These are phyloP conservation scores for Thaumatotibia leucotreta DNA, from an alignment of 1,140 invertebrate genomes.

Conservation along the genomic window DNA sequence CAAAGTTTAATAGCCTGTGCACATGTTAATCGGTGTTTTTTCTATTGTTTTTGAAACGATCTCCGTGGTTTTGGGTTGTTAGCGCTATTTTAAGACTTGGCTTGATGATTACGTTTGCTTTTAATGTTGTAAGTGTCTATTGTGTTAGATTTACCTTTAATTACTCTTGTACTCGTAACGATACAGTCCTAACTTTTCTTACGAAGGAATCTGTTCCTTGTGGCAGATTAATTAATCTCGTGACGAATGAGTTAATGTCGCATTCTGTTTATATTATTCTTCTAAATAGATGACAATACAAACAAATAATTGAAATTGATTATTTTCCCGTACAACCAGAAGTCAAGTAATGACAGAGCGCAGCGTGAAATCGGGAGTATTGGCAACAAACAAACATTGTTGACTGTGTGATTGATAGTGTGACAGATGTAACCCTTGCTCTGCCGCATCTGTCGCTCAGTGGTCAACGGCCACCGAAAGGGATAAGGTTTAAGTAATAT, in stretches of 20 bases:
- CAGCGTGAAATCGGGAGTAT: conserved; percentile 42
- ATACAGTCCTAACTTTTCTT: not conserved
- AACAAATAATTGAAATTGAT: conserved; percentile 14
- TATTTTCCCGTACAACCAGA: conserved; percentile 10
- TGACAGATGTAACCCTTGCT: conserved; percentile 67
- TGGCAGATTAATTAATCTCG: not conserved
- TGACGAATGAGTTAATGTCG: not conserved
- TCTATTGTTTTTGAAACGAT: not conserved
- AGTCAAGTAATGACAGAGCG: conserved; percentile 35
- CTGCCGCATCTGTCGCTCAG: conserved; percentile 51
- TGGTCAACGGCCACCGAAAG: conserved; percentile 24
- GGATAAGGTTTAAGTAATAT: not conserved
- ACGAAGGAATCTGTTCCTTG: not conserved
- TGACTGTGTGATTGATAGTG: conserved; percentile 66
- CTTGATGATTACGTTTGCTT: too few species aligned
- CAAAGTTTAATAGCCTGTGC: conserved; percentile 58
- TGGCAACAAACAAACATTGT: conserved; percentile 55
- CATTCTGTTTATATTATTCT: not conserved
- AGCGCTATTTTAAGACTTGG: not conserved
- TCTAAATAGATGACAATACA: conserved; percentile 11
- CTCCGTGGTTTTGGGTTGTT: not conserved
- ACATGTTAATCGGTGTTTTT: conserved; percentile 43
- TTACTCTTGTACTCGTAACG: too few species aligned
- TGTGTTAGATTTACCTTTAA: too few species aligned
- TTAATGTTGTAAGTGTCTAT: too few species aligned